These are phyloP conservation scores for Gila orcuttii DNA, from an alignment of 2,113 vertebrate species.

Conservation along the genomic window DNA sequence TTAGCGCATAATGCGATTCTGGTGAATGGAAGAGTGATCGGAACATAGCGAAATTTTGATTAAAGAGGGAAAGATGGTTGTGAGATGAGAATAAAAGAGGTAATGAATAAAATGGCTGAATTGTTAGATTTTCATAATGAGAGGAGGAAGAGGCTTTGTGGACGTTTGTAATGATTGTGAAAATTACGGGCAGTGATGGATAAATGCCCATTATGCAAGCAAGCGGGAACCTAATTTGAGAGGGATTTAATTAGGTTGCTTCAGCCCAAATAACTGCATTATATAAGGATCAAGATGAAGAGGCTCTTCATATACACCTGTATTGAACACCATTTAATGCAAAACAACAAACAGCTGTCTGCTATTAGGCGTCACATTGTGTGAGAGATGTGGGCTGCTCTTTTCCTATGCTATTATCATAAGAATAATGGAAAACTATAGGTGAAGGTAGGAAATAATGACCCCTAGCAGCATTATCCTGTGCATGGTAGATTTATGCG, in stretches of 20 bases:
- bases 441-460: conserved; percentile 31
- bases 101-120: conserved; percentile 4
- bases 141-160: conserved; percentile 39
- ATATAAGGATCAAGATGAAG: conserved; percentile 3
- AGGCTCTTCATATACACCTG: neutral
- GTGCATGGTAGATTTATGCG: conserved; percentile 41
- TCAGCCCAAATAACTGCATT: conserved; percentile 4
- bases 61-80: conserved; percentile 3
- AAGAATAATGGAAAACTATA: conserved; percentile 25
- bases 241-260: conserved; percentile 4
- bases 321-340: neutral
- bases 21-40: conserved; percentile 11
- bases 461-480: conserved; percentile 26
- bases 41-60: conserved; percentile 12
- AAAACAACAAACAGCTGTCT: conserved; percentile 37
- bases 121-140: conserved; percentile 14
- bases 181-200: conserved; percentile 13
- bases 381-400: neutral
- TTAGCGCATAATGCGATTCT: conserved; percentile 3
- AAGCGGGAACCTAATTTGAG: neutral
- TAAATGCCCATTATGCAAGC: conserved; percentile 39
- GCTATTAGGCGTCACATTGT: neutral
- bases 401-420: conserved; percentile 17
- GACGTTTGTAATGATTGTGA: conserved; percentile 12
- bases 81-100: conserved; percentile 7